Base-by-base conservation (phyloP, 1,140 invertebrate species). In the Drosophila carrolli region DNA sequence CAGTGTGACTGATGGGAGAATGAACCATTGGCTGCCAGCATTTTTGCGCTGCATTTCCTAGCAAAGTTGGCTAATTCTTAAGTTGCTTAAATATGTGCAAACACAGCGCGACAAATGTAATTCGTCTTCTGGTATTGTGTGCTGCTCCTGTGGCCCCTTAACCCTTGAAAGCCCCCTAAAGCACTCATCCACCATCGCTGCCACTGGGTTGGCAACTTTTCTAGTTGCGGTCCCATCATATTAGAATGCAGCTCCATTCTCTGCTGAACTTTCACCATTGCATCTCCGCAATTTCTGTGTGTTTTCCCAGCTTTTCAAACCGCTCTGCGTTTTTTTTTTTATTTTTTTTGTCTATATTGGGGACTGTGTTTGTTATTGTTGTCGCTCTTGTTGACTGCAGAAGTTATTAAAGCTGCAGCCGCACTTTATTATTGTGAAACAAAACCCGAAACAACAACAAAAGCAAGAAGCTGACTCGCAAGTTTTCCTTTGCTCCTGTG, bases 401-500 rank as follows among this genome's bases (percentile, higher is more conserved):
- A 89, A 88, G 80, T 88, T 89, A 89, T 89, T 88, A 89, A 88
- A 89, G 84, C 80, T 89, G 67, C 77, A 80, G 77, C 80, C 80
- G 65, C 84, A 88, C 83, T 88, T 80, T 89, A 88, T 89, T 89
- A 88, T 88, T 88, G 66, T 67, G 85, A 68, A 89, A 89, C 84
- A 89, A 80, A 68, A 81, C 40, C 43, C 70, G 10, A 75, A 75
- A 48, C 55, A 82, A 53, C 43, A 82, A 53, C 43, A 70, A 46
- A 51, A 46, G 37, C 60, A 55, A 44, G 58, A 19, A 70, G 44
- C 61, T 53, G 53, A 72, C 44, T 57, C 66, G 65, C 81, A 76
- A 76, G 54, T 67, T 54, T 68, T 72, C 65, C 60, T 41, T 50
- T 23, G 50, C 46, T 75, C 37, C 10, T 32, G 40, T 61, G 37